phyloP scores from a whole-genome alignment of 1,140 invertebrate species.

The Eulimnadia texana region DNA sequence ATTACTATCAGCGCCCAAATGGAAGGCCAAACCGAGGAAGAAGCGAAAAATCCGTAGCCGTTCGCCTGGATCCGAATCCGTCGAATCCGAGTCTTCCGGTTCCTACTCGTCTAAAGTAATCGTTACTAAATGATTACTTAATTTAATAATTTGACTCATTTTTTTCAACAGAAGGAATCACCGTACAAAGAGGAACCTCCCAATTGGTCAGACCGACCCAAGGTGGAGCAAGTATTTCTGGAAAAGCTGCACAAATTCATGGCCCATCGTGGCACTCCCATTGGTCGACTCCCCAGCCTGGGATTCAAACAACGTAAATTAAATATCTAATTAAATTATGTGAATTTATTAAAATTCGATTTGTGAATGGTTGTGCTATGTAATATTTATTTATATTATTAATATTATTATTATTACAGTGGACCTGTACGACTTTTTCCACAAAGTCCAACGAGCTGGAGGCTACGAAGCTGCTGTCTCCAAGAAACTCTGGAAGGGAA shows the following conservation, averaged over 20 bases:
- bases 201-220: constrained; percentile 1
- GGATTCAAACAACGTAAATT: constrained; percentile 59
- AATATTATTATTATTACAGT: constrained; percentile 36
- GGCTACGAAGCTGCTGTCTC: constrained; percentile 65
- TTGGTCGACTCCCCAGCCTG: constrained; percentile 53
- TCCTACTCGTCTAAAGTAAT: constrained; percentile 23
- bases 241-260: constrained; percentile 51
- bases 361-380: neutral
- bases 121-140: neutral
- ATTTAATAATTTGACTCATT: too few relatives aligned
- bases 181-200: neutral
- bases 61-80: constrained; percentile 47
- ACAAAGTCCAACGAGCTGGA: constrained; percentile 55
- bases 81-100: constrained; percentile 46
- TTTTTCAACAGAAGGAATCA: neutral
- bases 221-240: constrained; percentile 51
- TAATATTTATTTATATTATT: too few relatives aligned
- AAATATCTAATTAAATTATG: neutral
- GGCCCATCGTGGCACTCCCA: constrained; percentile 53
- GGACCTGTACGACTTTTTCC: constrained; percentile 61
- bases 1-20: constrained; percentile 65
- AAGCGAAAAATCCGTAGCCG: constrained; percentile 48
- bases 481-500: constrained; percentile 60
- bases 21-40: constrained; percentile 66
- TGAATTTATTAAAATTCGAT: neutral